These are phyloP conservation scores for Pungitius pungitius DNA, from an alignment of 2,113 vertebrate genomes.

Conservation along the genomic window DNA sequence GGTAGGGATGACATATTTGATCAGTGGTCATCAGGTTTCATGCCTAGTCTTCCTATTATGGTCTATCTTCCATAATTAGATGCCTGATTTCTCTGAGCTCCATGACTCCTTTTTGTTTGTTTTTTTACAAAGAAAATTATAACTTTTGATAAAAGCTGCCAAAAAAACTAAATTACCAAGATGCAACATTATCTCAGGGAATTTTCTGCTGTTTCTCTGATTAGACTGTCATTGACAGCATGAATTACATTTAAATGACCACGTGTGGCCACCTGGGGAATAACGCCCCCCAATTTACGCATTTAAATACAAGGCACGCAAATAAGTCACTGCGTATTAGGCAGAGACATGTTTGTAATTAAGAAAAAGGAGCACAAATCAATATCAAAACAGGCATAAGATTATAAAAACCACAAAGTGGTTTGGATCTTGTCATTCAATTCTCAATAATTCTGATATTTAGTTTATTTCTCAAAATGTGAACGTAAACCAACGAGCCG, in stretches of 20 bases:
- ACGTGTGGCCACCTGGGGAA: too few species aligned
- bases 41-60: neutral
- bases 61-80: neutral
- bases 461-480: neutral
- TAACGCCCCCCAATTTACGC: too few species aligned
- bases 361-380: too few species aligned
- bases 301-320: too few species aligned
- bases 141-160: neutral
- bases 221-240: neutral
- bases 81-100: neutral
- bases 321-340: too few species aligned
- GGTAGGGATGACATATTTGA: neutral
- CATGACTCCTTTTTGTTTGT: slow-evolving; percentile 1
- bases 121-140: slow-evolving; percentile 3
- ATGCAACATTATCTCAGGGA: neutral
- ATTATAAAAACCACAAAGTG: too few species aligned
- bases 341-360: too few species aligned
- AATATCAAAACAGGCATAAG: too few species aligned
- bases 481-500: too few species aligned
- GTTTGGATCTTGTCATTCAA: neutral
- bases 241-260: neutral
- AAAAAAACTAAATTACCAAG: neutral
- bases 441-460: neutral
- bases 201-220: neutral
- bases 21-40: neutral